Evolutionary conservation across 2,113 vertebrate genomes (phyloP).

Genomic region (Gymnobelideus leadbeateri): DNA sequence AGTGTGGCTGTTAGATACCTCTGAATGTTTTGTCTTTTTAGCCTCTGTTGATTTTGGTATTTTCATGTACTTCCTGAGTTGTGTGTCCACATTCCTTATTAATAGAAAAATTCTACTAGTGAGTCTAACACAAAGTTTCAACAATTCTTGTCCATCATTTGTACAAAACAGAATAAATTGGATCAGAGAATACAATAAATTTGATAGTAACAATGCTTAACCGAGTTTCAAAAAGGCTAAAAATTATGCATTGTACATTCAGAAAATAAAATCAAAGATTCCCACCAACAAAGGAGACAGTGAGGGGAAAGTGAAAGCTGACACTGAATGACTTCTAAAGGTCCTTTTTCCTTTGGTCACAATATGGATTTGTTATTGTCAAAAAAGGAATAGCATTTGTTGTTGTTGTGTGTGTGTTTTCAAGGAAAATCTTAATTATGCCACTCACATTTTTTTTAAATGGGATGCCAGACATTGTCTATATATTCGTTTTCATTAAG

Average conservation of each 20-base stretch:
- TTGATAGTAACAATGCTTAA: constrained; percentile 34
- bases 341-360: constrained; percentile 52
- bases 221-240: constrained; percentile 11
- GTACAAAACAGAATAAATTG: constrained; percentile 27
- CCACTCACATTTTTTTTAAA: constrained; percentile 59
- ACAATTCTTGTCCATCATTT: constrained; percentile 44
- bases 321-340: constrained; percentile 56
- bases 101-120: constrained; percentile 39
- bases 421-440: constrained; percentile 73
- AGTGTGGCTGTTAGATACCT: not conserved
- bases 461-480: constrained; percentile 60
- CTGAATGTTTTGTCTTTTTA: not conserved
- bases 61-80: constrained; percentile 43
- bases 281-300: constrained; percentile 14
- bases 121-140: constrained; percentile 24
- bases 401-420: constrained; percentile 57
- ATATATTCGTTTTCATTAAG: constrained; percentile 76
- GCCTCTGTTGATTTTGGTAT: constrained; percentile 14
- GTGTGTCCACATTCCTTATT: not conserved
- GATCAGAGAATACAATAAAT: constrained; percentile 42
- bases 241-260: not conserved
- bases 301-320: constrained; percentile 53
- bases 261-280: constrained; percentile 55
- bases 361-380: constrained; percentile 10
- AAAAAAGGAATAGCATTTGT: constrained; percentile 2